phyloP scores from a whole-genome alignment of 2,113 vertebrate species.

The Macroglossus sobrinus region DNA sequence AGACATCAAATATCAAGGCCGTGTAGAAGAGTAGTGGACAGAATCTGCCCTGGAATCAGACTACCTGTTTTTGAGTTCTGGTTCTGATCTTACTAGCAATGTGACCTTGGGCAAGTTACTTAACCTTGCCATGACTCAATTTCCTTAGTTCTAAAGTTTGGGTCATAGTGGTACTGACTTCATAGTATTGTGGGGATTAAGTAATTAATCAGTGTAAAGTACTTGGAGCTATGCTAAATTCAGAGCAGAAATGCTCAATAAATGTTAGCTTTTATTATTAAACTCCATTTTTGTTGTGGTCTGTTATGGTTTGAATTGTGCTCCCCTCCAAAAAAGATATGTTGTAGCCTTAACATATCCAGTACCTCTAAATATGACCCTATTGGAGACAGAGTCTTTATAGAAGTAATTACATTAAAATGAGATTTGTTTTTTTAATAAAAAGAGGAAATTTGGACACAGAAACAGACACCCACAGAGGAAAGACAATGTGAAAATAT shows the following conservation, averaged over 20 bases:
- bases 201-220: neutral
- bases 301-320: neutral
- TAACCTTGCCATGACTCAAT: neutral
- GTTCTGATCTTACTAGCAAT: neutral
- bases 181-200: neutral
- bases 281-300: neutral
- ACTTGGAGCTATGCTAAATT: neutral
- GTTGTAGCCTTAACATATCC: neutral
- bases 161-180: neutral
- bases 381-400: neutral
- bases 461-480: neutral
- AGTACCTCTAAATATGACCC: neutral
- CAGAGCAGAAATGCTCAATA: neutral
- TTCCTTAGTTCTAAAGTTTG: neutral
- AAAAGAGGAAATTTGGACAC: neutral
- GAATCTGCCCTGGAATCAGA: neutral
- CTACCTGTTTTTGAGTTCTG: neutral
- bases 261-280: neutral
- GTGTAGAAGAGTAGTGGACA: rapidly evolving
- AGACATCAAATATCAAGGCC: neutral
- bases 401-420: neutral
- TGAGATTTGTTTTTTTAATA: neutral
- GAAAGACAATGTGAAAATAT: neutral
- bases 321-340: neutral
- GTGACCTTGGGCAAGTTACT: neutral